phyloP scores from a whole-genome alignment of 2,888 invertebrate genomes.

The Sympetrum striolatum region DNA sequence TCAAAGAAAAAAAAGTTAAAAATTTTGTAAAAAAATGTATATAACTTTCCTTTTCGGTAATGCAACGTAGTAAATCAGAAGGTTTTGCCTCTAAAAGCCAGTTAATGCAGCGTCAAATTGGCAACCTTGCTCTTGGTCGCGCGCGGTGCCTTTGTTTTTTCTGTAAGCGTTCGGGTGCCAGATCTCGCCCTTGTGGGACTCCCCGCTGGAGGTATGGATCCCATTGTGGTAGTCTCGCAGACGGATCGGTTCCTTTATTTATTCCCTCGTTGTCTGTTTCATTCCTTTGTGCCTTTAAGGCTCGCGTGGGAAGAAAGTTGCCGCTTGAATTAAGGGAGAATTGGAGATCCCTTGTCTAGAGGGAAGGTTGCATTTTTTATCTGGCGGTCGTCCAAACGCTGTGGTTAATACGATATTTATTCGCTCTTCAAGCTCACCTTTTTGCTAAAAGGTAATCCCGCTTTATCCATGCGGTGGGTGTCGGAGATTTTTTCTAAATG shows the following conservation, averaged over 20 bases:
- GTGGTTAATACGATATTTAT: background rate
- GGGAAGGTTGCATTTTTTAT: background rate
- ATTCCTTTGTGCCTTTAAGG: background rate
- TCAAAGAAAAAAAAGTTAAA: no score
- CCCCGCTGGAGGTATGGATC: background rate
- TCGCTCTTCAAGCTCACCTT: background rate
- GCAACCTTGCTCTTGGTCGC: no score
- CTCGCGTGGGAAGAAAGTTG: background rate
- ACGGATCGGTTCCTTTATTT: background rate
- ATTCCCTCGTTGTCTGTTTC: background rate
- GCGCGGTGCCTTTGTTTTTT: no score
- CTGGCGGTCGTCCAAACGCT: background rate
- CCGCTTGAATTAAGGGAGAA: background rate
- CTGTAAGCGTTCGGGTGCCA: background rate
- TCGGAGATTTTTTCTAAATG: background rate
- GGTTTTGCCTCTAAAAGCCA: no score
- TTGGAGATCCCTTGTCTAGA: background rate
- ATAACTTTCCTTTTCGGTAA: no score
- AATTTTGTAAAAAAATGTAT: no score
- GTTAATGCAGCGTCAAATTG: no score
- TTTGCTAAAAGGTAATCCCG: background rate
- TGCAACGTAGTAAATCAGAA: no score
- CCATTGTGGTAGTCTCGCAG: background rate
- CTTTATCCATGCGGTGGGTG: background rate
- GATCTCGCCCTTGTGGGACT: background rate